Conservation (phyloP, 2,797 vertebrate genomes). For the Serranus cabrilla region DNA sequence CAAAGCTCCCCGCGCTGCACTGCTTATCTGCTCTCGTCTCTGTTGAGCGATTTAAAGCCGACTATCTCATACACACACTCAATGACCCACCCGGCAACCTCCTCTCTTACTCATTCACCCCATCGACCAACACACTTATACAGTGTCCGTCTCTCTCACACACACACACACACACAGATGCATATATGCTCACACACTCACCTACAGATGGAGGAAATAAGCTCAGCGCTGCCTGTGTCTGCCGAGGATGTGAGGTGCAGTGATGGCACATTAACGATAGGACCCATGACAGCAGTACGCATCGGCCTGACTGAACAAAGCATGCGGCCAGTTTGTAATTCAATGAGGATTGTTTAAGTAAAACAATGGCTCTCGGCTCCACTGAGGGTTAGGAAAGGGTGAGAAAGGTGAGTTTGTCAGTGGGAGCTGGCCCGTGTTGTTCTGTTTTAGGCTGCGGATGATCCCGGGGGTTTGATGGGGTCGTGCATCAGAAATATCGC, state of each 20-base stretch:
- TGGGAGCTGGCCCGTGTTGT: slow-evolving; percentile 66
- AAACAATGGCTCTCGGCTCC: slow-evolving; percentile 81
- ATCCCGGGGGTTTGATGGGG: slow-evolving; percentile 69
- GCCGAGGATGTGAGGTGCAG: slow-evolving; percentile 85
- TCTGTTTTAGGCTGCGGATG: slow-evolving; percentile 65
- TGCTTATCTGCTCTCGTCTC: slow-evolving; percentile 35
- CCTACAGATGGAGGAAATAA: slow-evolving; percentile 85
- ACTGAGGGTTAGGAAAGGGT: slow-evolving; percentile 77
- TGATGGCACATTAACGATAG: slow-evolving; percentile 88
- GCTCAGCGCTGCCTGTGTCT: slow-evolving; percentile 80
- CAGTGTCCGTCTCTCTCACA: slow-evolving; percentile 12
- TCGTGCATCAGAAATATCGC: slow-evolving; percentile 64
- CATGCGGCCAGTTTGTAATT: slow-evolving; percentile 77
- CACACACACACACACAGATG: slow-evolving; percentile 19
- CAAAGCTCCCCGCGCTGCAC: slow-evolving; percentile 22
- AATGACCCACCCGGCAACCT: slow-evolving; percentile 32
- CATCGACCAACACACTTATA: slow-evolving; percentile 23
- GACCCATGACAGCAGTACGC: slow-evolving; percentile 82
- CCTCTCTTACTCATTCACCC: slow-evolving; percentile 44
- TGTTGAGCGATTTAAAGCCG: slow-evolving; percentile 61
- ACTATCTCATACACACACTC: slow-evolving; percentile 17
- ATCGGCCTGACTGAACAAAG: slow-evolving; percentile 80
- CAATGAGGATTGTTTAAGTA: slow-evolving; percentile 85
- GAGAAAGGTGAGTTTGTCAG: slow-evolving; percentile 82
- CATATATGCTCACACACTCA: slow-evolving; percentile 50